These are phyloP conservation scores for Heliconius ethilla DNA, from an alignment of 2,888 invertebrate species.

Conservation along the genomic window DNA sequence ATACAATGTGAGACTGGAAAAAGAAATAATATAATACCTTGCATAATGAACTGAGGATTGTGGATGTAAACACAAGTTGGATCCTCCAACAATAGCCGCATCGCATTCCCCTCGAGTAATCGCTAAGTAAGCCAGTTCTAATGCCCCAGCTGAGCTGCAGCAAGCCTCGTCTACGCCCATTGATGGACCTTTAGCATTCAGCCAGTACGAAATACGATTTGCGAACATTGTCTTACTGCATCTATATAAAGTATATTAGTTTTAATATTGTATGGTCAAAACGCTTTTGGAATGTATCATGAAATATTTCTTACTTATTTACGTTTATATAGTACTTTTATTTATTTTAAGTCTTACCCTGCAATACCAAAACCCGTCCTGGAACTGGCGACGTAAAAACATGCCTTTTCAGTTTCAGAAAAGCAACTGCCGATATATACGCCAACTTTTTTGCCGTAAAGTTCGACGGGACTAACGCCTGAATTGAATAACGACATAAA, in stretches of 20 bases:
- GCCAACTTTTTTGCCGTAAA: conserved; percentile 79
- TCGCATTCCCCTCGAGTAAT: conserved; percentile 64
- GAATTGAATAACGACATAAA: background rate
- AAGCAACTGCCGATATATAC: conserved; percentile 73
- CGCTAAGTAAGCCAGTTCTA: conserved; percentile 62
- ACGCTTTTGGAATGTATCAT: background rate
- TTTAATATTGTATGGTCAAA: background rate
- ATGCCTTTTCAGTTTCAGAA: conserved; percentile 83
- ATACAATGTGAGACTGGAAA: background rate
- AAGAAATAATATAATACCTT: conserved; percentile 51
- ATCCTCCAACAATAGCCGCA: conserved; percentile 83
- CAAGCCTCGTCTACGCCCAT: conserved; percentile 62
- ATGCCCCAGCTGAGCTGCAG: conserved; percentile 60
- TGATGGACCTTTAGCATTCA: conserved; percentile 69
- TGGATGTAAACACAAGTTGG: conserved; percentile 82
- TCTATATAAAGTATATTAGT: conserved; percentile 47
- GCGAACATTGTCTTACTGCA: conserved; percentile 68
- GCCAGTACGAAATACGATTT: conserved; percentile 71
- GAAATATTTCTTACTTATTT: too few species aligned
- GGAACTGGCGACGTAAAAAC: conserved; percentile 55
- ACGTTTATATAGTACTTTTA: too few species aligned
- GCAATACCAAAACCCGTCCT: conserved; percentile 59
- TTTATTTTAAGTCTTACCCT: conserved; percentile 54
- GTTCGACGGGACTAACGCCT: conserved; percentile 82
- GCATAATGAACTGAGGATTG: conserved; percentile 62